phyloP scores from a whole-genome alignment of 2,113 vertebrate species.

The Azemiops feae region DNA sequence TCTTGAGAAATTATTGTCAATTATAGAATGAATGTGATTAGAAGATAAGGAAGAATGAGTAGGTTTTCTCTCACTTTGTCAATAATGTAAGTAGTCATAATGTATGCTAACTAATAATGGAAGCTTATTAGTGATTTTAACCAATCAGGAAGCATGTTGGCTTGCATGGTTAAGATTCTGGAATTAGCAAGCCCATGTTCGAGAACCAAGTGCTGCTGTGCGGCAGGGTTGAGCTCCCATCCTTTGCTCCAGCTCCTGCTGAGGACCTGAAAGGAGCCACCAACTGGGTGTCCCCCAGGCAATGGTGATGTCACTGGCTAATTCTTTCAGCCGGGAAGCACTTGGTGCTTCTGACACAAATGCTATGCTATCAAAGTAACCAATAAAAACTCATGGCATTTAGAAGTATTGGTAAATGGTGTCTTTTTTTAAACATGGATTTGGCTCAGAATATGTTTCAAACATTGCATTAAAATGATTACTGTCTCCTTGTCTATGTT shows the following conservation, averaged over 20 bases:
- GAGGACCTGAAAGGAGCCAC: too few relatives aligned
- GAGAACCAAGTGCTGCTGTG: too few relatives aligned
- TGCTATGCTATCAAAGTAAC: neutral
- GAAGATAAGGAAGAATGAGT: too few relatives aligned
- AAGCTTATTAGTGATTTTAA: neutral
- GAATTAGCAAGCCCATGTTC: too few relatives aligned
- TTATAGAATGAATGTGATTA: slow-evolving; percentile 24
- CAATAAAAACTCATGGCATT: neutral
- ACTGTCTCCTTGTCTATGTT: neutral
- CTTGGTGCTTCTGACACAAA: neutral
- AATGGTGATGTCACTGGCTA: neutral
- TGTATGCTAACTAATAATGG: neutral
- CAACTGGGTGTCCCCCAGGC: neutral
- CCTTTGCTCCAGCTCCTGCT: too few relatives aligned
- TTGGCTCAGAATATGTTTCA: neutral
- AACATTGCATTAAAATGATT: neutral
- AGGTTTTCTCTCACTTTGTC: neutral
- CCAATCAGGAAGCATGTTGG: neutral
- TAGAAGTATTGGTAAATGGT: neutral
- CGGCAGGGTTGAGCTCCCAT: too few relatives aligned
- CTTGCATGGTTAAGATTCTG: too few relatives aligned
- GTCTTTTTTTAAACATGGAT: neutral
- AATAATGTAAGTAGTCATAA: neutral
- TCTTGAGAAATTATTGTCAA: slow-evolving; percentile 29
- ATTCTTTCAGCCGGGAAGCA: neutral